Percentiles rank a stretch among this genome's conserved stretches.
Conservation (phyloP, 2,888 invertebrate genomes). For the Hylaea fasciaria region DNA sequence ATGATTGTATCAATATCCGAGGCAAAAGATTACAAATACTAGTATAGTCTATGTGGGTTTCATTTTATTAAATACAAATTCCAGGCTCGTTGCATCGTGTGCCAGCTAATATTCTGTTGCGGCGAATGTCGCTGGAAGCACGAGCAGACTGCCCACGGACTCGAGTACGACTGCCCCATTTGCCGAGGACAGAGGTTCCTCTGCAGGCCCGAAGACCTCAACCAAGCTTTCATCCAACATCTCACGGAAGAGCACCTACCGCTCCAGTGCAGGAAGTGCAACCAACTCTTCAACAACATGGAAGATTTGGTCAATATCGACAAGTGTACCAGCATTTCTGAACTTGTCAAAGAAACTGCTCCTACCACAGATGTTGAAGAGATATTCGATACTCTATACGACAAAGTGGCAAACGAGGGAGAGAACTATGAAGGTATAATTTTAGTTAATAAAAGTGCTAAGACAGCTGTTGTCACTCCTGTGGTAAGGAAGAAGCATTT, state of each 20-base stretch:
- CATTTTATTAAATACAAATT: conserved; percentile 26
- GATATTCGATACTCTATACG: conserved; percentile 71
- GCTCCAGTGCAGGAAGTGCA: conserved; percentile 71
- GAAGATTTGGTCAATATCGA: conserved; percentile 69
- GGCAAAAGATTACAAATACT: too few relatives aligned
- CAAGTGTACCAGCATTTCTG: conserved; percentile 72
- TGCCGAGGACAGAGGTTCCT: conserved; percentile 70
- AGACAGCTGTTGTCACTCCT: conserved; percentile 76
- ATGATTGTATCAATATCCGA: too few relatives aligned
- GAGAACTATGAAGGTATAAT: conserved; percentile 66
- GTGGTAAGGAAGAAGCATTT: conserved; percentile 65
- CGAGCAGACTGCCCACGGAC: conserved; percentile 65
- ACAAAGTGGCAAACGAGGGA: conserved; percentile 56
- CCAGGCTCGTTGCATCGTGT: conserved; percentile 77
- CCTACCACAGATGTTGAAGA: conserved; percentile 57
- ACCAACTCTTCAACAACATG: conserved; percentile 67
- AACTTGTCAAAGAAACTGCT: conserved; percentile 57
- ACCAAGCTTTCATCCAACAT: conserved; percentile 65
- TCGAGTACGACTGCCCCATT: conserved; percentile 74
- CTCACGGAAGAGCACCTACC: conserved; percentile 69
- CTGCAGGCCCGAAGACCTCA: conserved; percentile 63
- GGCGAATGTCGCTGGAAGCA: conserved; percentile 73
- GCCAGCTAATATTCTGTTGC: conserved; percentile 76
- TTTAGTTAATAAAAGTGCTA: conserved; percentile 63
- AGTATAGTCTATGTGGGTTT: too few relatives aligned